These are phyloP conservation scores for Neomicropteryx cornuta DNA, from an alignment of 1,140 invertebrate species.

Conservation along the genomic window DNA sequence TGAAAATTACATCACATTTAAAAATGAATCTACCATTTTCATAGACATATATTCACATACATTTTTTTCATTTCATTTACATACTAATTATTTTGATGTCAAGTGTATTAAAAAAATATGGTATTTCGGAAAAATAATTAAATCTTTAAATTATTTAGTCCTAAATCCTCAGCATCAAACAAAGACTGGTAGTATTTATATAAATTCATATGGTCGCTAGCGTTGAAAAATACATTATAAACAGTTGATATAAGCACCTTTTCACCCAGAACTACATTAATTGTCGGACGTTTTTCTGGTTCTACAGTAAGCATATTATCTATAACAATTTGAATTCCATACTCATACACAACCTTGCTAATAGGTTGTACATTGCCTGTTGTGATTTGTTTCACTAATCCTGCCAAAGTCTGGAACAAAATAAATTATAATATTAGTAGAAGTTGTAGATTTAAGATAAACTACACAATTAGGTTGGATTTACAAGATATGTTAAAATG, in stretches of 20 bases:
- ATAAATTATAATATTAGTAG: slow-evolving; percentile 3
- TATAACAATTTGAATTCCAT: slow-evolving; percentile 38
- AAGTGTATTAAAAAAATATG: not conserved
- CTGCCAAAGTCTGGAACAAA: slow-evolving; percentile 33
- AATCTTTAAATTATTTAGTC: slow-evolving; percentile 9
- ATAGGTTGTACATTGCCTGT: slow-evolving; percentile 37
- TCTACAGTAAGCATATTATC: slow-evolving; percentile 37
- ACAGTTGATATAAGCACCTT: slow-evolving; percentile 28
- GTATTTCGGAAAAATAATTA: not conserved
- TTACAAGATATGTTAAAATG: not conserved
- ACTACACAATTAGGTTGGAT: not conserved
- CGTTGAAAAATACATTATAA: slow-evolving; percentile 28
- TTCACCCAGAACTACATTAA: slow-evolving; percentile 32
- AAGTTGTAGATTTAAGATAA: slow-evolving; percentile 6
- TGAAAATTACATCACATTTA: too few species aligned
- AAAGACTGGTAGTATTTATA: not conserved
- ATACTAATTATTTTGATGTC: not conserved
- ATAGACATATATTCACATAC: too few species aligned
- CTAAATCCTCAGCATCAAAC: too few species aligned
- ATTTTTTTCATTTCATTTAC: too few species aligned
- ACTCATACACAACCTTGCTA: slow-evolving; percentile 31
- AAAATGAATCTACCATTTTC: too few species aligned
- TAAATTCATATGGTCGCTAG: slow-evolving; percentile 20
- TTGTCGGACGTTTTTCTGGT: slow-evolving; percentile 36
- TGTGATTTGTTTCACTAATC: slow-evolving; percentile 40